Evolutionary conservation across 2,888 invertebrate genomes (phyloP).

Genomic region (Tenthredo mesomela): DNA sequence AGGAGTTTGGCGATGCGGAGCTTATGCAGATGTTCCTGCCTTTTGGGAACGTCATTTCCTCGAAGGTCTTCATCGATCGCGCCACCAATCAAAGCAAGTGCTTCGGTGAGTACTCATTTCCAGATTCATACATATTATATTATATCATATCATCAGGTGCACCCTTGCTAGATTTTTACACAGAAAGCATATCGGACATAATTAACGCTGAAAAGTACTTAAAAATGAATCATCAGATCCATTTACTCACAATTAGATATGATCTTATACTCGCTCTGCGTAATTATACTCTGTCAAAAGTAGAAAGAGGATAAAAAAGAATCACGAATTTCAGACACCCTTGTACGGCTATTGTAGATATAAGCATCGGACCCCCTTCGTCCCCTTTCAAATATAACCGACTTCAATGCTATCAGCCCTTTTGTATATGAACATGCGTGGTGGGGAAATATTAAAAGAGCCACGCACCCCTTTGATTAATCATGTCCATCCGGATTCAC

Average conservation of each 20-base stretch:
- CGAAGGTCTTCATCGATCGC: slow-evolving; percentile 99
- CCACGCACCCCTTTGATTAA: slow-evolving; percentile 65
- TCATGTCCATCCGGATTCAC: slow-evolving; percentile 61
- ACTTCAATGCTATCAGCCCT: slow-evolving; percentile 50
- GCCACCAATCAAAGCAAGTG: slow-evolving; percentile 99
- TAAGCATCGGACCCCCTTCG: background rate
- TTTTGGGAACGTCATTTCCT: slow-evolving; percentile 99
- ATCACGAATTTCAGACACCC: slow-evolving; percentile 39
- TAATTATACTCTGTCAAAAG: slow-evolving; percentile 47
- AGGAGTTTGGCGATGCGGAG: slow-evolving; percentile 99
- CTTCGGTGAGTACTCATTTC: slow-evolving; percentile 89
- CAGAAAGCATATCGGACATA: background rate
- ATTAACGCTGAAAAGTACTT: background rate
- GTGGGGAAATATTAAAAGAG: slow-evolving; percentile 54
- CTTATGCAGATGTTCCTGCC: slow-evolving; percentile 99
- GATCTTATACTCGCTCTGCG: background rate
- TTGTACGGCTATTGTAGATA: slow-evolving; percentile 36
- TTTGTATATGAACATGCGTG: slow-evolving; percentile 41
- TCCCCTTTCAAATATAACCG: slow-evolving; percentile 16
- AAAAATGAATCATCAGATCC: background rate
- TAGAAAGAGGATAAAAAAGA: slow-evolving; percentile 34
- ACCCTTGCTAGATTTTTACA: background rate
- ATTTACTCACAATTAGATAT: slow-evolving; percentile 7
- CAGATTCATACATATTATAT: background rate
- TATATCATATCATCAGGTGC: background rate